Base-by-base conservation (phyloP, 2,888 invertebrate species). In the Diogma glabrata region DNA sequence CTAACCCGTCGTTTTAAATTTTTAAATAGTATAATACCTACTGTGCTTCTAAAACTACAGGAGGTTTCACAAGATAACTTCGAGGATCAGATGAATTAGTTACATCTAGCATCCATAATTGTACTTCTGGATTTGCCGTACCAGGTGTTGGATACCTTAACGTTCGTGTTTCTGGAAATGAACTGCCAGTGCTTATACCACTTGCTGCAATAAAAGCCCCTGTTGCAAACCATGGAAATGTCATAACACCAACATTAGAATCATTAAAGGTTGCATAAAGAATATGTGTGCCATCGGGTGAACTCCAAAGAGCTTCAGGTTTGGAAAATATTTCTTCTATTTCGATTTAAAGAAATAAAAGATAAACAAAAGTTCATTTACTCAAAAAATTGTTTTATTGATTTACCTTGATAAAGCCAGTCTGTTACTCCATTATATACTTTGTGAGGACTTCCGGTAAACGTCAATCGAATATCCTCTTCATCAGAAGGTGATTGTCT, bases 371-470 rank as follows among this genome's bases (percentile, higher is more conserved):
- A 24, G 24, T 24, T 14, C 36, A 3, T 28, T 28, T 28, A 28
- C 3, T n/a, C n/a, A n/a, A 12, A 28, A 28, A 38, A 19, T 7
- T 46, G 10, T 24, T 10, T 20, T 43, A 22, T 38, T n/a, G 40
- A 50, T 57, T 60, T 67, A 89, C 91, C 91, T 81, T 95, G 95
- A 72, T 96, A 96, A 23, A 96, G 73, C 94, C 95, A 96, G 69
- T 96, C 95, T 16, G 94, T 87, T 26, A 95, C 81, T 51, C 94
- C 95, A 68, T 95, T 94, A 74, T 88, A 93, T 52, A 94, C 75
- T 52, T 82, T 72, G 52, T 86, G 87, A n/a, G 86, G 82, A 57
- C 77, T 71, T 26, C 88, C 88, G 49, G 84, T 84, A 63, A 77
- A 77, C 49, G 89, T 90, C 64, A 89, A 76, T 47, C 82, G 77